These are phyloP conservation scores for Caenorhabditis imperialis DNA, from an alignment of 2,888 invertebrate species.

Conservation along the genomic window DNA sequence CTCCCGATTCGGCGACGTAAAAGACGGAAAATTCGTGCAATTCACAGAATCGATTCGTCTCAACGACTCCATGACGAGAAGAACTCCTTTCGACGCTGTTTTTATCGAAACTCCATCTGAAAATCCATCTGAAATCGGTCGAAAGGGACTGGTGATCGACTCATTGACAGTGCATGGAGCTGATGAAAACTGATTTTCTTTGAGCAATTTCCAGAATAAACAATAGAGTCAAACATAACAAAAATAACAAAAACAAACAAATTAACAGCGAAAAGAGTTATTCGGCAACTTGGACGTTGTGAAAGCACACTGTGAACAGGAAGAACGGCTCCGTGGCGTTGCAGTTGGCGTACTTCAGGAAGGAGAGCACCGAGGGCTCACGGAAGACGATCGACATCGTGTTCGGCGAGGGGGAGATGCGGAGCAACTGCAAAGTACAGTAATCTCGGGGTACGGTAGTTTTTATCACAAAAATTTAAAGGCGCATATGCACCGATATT, in stretches of 20 bases:
- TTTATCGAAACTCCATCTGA: slow-evolving; percentile 7
- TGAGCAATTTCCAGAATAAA: not conserved
- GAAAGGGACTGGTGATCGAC: slow-evolving; percentile 27
- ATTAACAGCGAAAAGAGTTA: slow-evolving; percentile 7
- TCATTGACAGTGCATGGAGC: slow-evolving; percentile 27
- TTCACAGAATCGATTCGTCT: slow-evolving; percentile 31
- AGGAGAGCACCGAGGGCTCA: slow-evolving; percentile 72
- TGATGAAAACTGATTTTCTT: not conserved
- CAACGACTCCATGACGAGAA: not conserved
- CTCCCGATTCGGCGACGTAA: slow-evolving; percentile 35
- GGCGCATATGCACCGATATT: too few species aligned
- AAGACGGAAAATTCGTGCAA: slow-evolving; percentile 19
- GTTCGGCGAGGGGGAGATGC: slow-evolving; percentile 64
- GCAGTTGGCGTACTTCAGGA: slow-evolving; percentile 72
- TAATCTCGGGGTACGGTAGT: too few species aligned
- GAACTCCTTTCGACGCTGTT: slow-evolving; percentile 23
- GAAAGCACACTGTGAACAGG: slow-evolving; percentile 54
- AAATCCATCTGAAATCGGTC: not conserved
- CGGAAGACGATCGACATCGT: slow-evolving; percentile 67
- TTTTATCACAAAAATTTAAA: too few species aligned
- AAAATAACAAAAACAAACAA: slow-evolving; percentile 8
- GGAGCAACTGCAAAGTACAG: slow-evolving; percentile 68
- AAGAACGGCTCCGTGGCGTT: slow-evolving; percentile 54
- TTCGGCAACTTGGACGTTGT: slow-evolving; percentile 57
- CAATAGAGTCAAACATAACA: not conserved